Evolutionary conservation across 2,888 invertebrate genomes (phyloP).

Genomic region (Leptodirus hochenwartii): DNA sequence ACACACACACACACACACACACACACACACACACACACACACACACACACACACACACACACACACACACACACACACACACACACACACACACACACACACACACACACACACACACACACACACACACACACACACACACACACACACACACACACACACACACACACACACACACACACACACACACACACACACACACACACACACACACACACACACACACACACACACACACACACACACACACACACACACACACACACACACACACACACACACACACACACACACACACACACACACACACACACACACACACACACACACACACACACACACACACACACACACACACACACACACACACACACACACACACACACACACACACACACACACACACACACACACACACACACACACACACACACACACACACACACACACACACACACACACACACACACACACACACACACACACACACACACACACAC

Average conservation of each 20-base stretch:
- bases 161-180: slow-evolving; percentile 7
- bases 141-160: slow-evolving; percentile 7
- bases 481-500: no score
- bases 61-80: slow-evolving; percentile 7
- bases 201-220: slow-evolving; percentile 7
- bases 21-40: slow-evolving; percentile 7
- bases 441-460: slow-evolving; percentile 3
- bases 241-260: slow-evolving; percentile 4
- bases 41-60: slow-evolving; percentile 7
- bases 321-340: slow-evolving; percentile 3
- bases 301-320: slow-evolving; percentile 4
- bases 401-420: slow-evolving; percentile 4
- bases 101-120: slow-evolving; percentile 7
- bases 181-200: slow-evolving; percentile 6
- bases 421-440: slow-evolving; percentile 4
- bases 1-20: slow-evolving; percentile 7
- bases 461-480: slow-evolving; percentile 3
- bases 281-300: slow-evolving; percentile 4
- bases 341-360: slow-evolving; percentile 3
- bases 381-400: slow-evolving; percentile 3
- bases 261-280: slow-evolving; percentile 3
- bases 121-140: slow-evolving; percentile 7
- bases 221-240: slow-evolving; percentile 6
- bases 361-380: slow-evolving; percentile 4
- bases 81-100: slow-evolving; percentile 6